Percentiles rank a stretch among this genome's conserved stretches.
Conservation (phyloP, 2,888 invertebrate genomes). For the Beris morrisii region DNA sequence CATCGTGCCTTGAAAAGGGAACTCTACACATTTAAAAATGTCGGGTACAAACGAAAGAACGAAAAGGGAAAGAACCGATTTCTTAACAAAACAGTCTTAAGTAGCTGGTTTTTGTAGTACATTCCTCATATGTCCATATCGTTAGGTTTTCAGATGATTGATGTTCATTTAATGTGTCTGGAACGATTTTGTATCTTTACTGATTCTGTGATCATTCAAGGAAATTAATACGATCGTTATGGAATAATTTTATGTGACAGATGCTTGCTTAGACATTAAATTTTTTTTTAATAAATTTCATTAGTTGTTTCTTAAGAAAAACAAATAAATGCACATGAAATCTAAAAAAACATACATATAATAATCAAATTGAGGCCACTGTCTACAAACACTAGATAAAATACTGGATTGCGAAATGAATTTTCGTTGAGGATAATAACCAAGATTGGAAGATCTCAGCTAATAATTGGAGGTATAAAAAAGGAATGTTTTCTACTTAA, state of each 20-base stretch:
- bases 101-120: conserved; percentile 14
- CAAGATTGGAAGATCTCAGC: no score
- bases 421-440: no score
- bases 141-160: conserved; percentile 26
- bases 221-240: conserved; percentile 3
- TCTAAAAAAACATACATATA: no score
- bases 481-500: no score
- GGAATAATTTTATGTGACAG: not conserved
- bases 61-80: not conserved
- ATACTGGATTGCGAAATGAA: no score
- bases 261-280: not conserved
- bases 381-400: no score
- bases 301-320: no score
- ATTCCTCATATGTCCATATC: conserved; percentile 30
- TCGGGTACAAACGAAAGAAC: not conserved
- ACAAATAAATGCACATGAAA: no score
- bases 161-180: conserved; percentile 32
- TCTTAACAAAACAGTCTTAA: not conserved
- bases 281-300: not conserved
- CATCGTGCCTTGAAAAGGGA: no score
- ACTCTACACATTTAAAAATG: no score
- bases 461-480: no score
- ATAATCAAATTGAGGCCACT: no score
- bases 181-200: conserved; percentile 22
- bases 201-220: not conserved